Percentiles rank a stretch among this genome's conserved stretches.
Evolutionary conservation across 2,797 vertebrate genomes (phyloP).

Genomic region (Pelobates cultripes): DNA sequence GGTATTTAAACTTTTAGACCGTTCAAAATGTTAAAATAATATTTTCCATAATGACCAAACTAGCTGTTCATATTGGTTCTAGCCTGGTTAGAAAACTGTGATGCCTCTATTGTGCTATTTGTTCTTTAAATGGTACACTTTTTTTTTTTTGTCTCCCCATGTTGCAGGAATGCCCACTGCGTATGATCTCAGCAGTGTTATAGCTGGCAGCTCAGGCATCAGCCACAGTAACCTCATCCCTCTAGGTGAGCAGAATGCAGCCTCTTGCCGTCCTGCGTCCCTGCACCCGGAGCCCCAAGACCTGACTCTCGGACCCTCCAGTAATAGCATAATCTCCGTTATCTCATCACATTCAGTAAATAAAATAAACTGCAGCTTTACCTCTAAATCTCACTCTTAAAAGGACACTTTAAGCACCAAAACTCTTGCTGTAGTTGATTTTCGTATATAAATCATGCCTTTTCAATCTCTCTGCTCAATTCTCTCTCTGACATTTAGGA

Average conservation of each 20-base stretch:
- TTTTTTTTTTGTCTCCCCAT: neutral
- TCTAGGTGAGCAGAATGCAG: conserved; percentile 76
- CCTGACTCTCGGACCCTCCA: conserved; percentile 45
- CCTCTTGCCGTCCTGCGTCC: conserved; percentile 23
- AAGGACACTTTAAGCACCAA: neutral
- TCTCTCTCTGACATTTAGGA: too few species aligned
- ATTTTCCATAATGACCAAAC: too few species aligned
- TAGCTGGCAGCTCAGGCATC: conserved; percentile 80
- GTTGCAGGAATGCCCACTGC: conserved; percentile 88
- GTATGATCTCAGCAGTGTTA: conserved; percentile 95
- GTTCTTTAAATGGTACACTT: too few species aligned
- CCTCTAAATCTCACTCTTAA: neutral
- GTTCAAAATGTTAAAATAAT: too few species aligned
- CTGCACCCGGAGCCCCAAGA: conserved; percentile 50
- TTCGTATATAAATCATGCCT: too few species aligned
- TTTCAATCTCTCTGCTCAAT: too few species aligned
- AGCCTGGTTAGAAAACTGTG: too few species aligned
- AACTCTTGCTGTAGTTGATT: too few species aligned
- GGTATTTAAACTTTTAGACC: too few species aligned
- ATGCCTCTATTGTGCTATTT: too few species aligned
- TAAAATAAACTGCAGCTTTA: neutral
- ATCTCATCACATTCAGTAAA: conserved; percentile 19
- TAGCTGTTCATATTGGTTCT: too few species aligned
- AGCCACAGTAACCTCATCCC: conserved; percentile 96
- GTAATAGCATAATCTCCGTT: conserved; percentile 51